Percentiles rank a stretch among this genome's conserved stretches.
Evolutionary conservation across 2,797 vertebrate species (phyloP).

Genomic region (Coendou prehensilis): DNA sequence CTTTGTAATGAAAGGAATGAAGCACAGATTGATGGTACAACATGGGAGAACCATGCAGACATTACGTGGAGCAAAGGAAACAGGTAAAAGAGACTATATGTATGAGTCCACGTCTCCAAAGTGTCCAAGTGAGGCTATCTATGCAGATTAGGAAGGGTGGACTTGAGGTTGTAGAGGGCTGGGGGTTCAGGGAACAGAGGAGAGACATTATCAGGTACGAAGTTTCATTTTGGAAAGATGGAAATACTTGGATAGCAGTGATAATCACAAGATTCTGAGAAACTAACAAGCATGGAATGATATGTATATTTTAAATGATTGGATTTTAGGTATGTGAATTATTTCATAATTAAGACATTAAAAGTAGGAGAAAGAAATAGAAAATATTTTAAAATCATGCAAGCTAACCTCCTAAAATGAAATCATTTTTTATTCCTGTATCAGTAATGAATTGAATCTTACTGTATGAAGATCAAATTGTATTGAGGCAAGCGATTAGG

Average conservation of each 20-base stretch:
- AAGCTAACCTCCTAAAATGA: background rate
- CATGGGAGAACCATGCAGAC: accelerated
- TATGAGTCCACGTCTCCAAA: background rate
- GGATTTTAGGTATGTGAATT: background rate
- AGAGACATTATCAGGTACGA: accelerated
- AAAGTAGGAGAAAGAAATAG: background rate
- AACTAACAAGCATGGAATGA: background rate
- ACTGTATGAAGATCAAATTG: background rate
- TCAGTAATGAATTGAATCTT: background rate
- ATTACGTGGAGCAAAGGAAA: background rate
- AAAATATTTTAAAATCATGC: background rate
- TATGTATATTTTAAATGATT: background rate
- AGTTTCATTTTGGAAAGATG: background rate
- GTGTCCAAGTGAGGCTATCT: too few relatives aligned
- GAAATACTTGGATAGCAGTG: background rate
- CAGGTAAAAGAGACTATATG: accelerated
- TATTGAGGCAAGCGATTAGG: background rate
- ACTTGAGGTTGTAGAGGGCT: accelerated
- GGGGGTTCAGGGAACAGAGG: accelerated
- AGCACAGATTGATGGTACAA: accelerated
- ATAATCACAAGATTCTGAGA: background rate
- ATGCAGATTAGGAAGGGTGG: background rate
- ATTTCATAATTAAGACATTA: conserved; percentile 12
- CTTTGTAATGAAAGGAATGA: background rate
- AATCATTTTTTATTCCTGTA: background rate